Evolutionary conservation across 2,113 vertebrate genomes (phyloP).

Genomic region (Dicaeum eximium): DNA sequence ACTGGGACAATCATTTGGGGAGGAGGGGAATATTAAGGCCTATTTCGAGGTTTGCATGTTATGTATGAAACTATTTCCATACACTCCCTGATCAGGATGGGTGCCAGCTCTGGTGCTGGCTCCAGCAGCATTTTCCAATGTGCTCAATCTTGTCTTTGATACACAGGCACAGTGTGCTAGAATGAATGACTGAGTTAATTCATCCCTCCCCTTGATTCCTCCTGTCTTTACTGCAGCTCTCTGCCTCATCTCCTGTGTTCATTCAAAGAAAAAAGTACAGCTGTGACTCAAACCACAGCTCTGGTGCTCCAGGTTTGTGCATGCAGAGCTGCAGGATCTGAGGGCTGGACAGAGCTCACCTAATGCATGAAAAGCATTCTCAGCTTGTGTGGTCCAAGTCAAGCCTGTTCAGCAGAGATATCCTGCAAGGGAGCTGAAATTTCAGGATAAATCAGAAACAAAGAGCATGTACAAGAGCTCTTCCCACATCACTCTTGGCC

Average conservation of each 20-base stretch:
- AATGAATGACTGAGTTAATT: neutral
- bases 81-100: neutral
- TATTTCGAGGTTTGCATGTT: neutral
- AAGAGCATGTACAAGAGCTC: neutral
- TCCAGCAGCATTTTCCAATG: neutral
- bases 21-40: neutral
- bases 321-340: neutral
- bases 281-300: neutral
- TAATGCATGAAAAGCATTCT: neutral
- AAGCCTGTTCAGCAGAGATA: neutral
- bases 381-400: neutral
- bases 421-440: neutral
- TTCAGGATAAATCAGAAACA: neutral
- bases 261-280: neutral
- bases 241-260: neutral
- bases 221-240: neutral
- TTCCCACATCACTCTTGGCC: neutral
- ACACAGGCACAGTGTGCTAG: neutral
- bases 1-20: neutral
- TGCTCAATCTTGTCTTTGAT: neutral
- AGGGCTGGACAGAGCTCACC: neutral
- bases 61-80: neutral
- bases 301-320: neutral
- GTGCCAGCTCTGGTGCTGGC: neutral
- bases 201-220: neutral